Evolutionary conservation across 1,140 invertebrate genomes (phyloP), one percentile per base, ranked within the genome.

Genomic region (Lanistes nyassanus): DNA sequence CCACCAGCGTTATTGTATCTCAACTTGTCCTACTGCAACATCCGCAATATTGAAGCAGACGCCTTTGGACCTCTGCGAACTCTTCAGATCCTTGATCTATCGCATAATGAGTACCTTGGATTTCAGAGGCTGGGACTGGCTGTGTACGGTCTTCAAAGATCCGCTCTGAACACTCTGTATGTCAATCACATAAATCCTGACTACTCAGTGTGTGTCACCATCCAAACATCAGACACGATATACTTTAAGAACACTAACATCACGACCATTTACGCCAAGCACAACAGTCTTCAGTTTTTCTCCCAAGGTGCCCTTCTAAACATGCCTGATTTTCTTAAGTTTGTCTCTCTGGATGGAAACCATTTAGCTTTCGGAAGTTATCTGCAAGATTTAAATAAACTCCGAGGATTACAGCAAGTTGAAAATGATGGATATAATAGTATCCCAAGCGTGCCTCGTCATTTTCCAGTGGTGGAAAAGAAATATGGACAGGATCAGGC

Each of bases 11-110:
- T 81, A 23, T 51, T 16, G 31, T 39, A 51, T 21, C 47, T 81
- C 5, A 69, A 81, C 55, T 19, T 81, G 13, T 77, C 78, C 21
- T 13, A n/a, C 23, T 75, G 68, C 53, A 37, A 70, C 42, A 56
- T 78, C 6, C 9, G 36, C 69, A 76, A 26, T 56, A 76, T 74
- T 37, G 34, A 51, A 39, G 53, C 51, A 31, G 60, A 67, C 2
- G 53, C 64, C 23, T 76, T 70, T 68, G 23, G 23, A 37, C 34
- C 37, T 31, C 62, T 75, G 1, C 37, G 42, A 29, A 36, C 65
- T 31, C 60, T 78, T 53, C 39, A 71, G 42, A 36, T 21, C 16
- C 62, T 78, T n/a, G 74, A 78, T 53, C 36, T 78, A 23, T 78
- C 73, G 29, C 19, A 19, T 19, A 78, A 78, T 47, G 9, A 51